Evolutionary conservation across 2,797 vertebrate species (phyloP), one percentile per base, ranked within the genome.

Genomic region (Geotrypetes seraphini): DNA sequence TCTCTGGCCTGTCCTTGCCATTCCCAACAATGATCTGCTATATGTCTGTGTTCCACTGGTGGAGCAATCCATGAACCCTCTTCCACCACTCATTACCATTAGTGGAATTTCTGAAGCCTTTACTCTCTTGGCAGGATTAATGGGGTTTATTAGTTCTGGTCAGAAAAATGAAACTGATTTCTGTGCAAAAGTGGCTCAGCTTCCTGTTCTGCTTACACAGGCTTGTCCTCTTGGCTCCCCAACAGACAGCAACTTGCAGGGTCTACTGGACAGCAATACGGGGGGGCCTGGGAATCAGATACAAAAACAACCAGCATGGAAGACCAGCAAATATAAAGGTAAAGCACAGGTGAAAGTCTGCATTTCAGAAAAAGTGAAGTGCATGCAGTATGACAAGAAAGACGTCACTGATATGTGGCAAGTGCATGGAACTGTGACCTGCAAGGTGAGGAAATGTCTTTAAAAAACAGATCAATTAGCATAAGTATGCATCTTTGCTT

Each of bases 261-360:
- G 54, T 50, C 63, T 39, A 0, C 27, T 71, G 3, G 70, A 69
- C 32, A 61, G 52, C 50, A 51, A 29, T 24, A 62, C 50, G 31
- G 39, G 60, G n/a, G 59, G 69, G 19, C 66, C 69, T 12, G 18
- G 31, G 2, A 77, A 64, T 35, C 63, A 58, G 4, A 70, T 58
- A 43, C 86, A 86, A 64, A 94, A 90, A 43, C 88, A 88, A 28
- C 90, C 87, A 0, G 85, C 87, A 6, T 97, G 95, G 95, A 94
- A 87, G 69, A 73, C 76, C 13, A 80, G 75, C 33, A 33, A 63
- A 1, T 84, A 92, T 50, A 86, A 83, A 19, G 92, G 92, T 28
- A 89, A 89, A 32, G 82, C 91, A 15, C 72, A 84, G 21, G 86
- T 97, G 25, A 90, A 71, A 2, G 68, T 92, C 23, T 78, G 77